These are phyloP conservation scores for Eristalinus aeneus DNA, from an alignment of 2,888 invertebrate species.

Conservation along the genomic window DNA sequence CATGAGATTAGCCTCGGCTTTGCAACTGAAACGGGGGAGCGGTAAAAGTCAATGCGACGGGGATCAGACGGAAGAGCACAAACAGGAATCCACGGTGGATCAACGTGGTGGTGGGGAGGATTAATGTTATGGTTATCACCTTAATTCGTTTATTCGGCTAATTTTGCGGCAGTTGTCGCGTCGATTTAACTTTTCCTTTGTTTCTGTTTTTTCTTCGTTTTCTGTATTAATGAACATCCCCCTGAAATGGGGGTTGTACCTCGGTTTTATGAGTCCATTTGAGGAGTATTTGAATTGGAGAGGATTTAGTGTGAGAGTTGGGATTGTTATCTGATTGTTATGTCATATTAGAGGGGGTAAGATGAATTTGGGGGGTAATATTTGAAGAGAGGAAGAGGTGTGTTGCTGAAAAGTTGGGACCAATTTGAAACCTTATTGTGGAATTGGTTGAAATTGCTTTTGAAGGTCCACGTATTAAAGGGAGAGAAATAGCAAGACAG, in stretches of 20 bases:
- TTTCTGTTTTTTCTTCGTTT: not conserved
- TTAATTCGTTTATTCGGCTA: conserved; percentile 71
- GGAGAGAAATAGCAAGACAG: too few species aligned
- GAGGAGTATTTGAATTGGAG: conserved; percentile 16
- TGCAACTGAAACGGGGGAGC: conserved; percentile 28
- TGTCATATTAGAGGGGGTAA: not conserved
- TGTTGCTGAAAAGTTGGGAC: not conserved
- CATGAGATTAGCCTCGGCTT: conserved; percentile 64
- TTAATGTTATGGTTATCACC: conserved; percentile 71
- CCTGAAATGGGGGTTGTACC: not conserved
- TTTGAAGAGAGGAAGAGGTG: not conserved
- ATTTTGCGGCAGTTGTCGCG: conserved; percentile 70
- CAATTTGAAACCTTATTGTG: too few species aligned
- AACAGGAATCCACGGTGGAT: conserved; percentile 61
- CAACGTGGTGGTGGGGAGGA: conserved; percentile 26
- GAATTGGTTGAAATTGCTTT: too few species aligned
- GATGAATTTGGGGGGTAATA: not conserved
- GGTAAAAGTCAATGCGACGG: conserved; percentile 5
- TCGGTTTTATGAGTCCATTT: conserved; percentile 27
- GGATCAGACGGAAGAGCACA: conserved; percentile 43
- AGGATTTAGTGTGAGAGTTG: not conserved
- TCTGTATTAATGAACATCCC: conserved; percentile 10
- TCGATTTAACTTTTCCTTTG: conserved; percentile 51
- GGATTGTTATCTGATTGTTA: not conserved
- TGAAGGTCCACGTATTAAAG: too few species aligned